These are phyloP conservation scores for Batillaria attramentaria DNA, from an alignment of 1,140 invertebrate genomes.

Conservation along the genomic window DNA sequence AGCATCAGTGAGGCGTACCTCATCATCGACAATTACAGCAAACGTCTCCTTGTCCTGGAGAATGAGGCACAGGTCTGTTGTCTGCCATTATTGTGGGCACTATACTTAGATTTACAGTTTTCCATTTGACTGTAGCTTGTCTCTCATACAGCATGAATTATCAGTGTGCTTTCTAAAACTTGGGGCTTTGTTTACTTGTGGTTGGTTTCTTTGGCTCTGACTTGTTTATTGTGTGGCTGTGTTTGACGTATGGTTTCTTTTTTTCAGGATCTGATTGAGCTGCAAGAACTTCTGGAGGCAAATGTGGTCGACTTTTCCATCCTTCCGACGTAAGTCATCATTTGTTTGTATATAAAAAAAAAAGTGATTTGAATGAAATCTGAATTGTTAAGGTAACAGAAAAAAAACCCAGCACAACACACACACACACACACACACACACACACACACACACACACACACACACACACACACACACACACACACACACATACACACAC, in stretches of 20 bases:
- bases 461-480: too few species aligned
- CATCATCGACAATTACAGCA: conserved; percentile 65
- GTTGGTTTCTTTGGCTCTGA: neutral
- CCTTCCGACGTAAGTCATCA: conserved; percentile 65
- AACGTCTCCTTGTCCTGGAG: conserved; percentile 63
- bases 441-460: too few species aligned
- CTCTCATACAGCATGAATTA: too few species aligned
- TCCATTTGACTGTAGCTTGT: too few species aligned
- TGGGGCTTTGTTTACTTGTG: neutral
- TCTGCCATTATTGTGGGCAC: neutral
- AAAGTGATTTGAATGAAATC: too few species aligned
- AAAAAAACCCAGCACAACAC: too few species aligned
- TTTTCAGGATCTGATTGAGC: conserved; percentile 67
- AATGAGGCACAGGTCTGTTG: conserved; percentile 66
- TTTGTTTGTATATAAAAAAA: too few species aligned
- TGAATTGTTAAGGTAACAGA: too few species aligned
- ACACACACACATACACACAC: too few species aligned
- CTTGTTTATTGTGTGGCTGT: neutral
- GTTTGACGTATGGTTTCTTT: conserved; percentile 5
- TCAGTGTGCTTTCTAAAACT: too few species aligned
- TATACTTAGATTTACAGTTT: too few species aligned
- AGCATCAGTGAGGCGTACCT: conserved; percentile 61
- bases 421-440: too few species aligned
- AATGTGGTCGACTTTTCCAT: conserved; percentile 69
- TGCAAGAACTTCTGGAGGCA: conserved; percentile 70